phyloP scores from a whole-genome alignment of 1,140 invertebrate genomes.

The Brachionus rotundiformis region DNA sequence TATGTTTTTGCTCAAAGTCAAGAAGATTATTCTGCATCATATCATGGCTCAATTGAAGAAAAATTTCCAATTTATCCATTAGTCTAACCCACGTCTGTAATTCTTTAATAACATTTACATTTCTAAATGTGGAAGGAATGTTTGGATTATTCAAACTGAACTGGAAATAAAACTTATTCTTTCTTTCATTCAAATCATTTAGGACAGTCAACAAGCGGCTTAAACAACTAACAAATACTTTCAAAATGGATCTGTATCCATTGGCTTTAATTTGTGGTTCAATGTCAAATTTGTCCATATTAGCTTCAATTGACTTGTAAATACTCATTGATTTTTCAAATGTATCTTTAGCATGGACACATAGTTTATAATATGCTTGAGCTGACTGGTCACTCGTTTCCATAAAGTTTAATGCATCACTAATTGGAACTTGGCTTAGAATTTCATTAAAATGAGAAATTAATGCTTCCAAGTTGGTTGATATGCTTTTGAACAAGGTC shows the following conservation, averaged over 20 bases:
- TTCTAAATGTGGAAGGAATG: conserved; percentile 17
- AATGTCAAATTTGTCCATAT: conserved; percentile 9
- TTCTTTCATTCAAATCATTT: conserved; percentile 42
- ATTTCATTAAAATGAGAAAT: not conserved
- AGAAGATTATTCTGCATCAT: not conserved
- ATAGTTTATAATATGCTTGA: conserved; percentile 12
- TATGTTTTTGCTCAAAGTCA: not conserved
- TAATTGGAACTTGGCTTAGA: not conserved
- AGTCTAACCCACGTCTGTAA: conserved; percentile 40
- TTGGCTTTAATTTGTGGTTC: conserved; percentile 38
- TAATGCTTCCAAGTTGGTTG: not conserved
- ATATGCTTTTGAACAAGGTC: not conserved
- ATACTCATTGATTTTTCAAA: not conserved
- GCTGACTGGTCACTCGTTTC: conserved; percentile 30
- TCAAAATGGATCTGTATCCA: conserved; percentile 27
- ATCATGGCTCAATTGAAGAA: not conserved
- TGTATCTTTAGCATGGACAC: not conserved
- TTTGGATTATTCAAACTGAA: conserved; percentile 38
- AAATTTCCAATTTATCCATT: conserved; percentile 34
- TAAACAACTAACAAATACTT: conserved; percentile 28
- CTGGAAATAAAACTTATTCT: conserved; percentile 45
- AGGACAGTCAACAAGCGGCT: not conserved
- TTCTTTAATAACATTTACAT: conserved; percentile 6
- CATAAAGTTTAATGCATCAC: conserved; percentile 17
- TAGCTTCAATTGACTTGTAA: conserved; percentile 33